These are phyloP conservation scores for Synergus laeviventris DNA, from an alignment of 2,888 invertebrate species.

Conservation along the genomic window DNA sequence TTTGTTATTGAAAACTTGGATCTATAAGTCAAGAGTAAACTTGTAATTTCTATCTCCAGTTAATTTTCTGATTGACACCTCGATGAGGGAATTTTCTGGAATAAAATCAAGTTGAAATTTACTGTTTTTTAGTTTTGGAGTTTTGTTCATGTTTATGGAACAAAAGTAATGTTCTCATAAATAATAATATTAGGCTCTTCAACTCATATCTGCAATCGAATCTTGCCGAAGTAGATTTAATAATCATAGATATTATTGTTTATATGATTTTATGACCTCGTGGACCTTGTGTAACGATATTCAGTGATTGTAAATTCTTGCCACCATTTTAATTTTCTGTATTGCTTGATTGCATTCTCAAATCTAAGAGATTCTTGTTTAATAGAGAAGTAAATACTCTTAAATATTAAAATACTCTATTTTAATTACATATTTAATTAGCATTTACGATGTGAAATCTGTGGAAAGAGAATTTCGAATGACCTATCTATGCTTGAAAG, in stretches of 20 bases:
- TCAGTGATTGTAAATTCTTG: constrained; percentile 12
- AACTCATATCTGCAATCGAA: constrained; percentile 15
- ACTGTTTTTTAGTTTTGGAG: background rate
- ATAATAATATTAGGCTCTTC: constrained; percentile 7
- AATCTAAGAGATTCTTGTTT: background rate
- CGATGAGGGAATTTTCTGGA: background rate
- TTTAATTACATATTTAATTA: background rate
- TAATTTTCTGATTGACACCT: background rate
- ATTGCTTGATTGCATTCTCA: background rate
- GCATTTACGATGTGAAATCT: background rate
- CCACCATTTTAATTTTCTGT: background rate
- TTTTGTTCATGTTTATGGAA: background rate
- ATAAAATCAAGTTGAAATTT: background rate
- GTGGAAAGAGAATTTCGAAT: background rate
- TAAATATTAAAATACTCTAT: background rate
- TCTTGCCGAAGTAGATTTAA: constrained; percentile 2
- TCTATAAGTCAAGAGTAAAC: background rate
- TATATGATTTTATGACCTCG: constrained; percentile 27
- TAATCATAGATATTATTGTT: constrained; percentile 29
- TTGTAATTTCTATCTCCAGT: background rate
- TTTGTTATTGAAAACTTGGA: background rate
- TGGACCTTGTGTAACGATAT: background rate
- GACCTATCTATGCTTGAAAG: background rate
- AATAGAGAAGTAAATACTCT: background rate
- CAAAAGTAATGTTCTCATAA: background rate